Percentiles rank a stretch among this genome's conserved stretches.
phyloP scores from a whole-genome alignment of 2,113 vertebrate genomes.

The Acrocephalus kingi region DNA sequence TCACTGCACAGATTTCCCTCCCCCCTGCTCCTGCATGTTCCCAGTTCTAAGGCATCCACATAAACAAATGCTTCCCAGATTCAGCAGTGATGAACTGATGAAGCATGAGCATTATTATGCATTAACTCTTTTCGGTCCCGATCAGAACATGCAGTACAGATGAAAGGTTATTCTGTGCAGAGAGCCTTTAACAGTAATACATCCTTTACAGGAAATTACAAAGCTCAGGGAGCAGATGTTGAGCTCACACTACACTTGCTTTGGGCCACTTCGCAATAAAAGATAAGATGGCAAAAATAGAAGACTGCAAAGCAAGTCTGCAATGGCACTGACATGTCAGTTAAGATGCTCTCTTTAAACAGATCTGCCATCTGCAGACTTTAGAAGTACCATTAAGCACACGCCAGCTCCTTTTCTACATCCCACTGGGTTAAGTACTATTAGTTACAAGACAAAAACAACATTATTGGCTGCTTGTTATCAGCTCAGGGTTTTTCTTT shows the following conservation, averaged over 20 bases:
- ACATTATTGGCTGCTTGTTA: background rate
- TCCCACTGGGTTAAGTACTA: background rate
- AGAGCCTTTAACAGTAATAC: background rate
- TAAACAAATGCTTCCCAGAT: background rate
- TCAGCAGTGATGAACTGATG: background rate
- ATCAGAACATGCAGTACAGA: background rate
- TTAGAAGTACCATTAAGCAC: background rate
- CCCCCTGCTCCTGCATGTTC: background rate
- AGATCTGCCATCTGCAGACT: slow-evolving; percentile 44
- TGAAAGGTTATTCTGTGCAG: background rate
- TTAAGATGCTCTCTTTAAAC: background rate
- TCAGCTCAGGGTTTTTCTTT: background rate
- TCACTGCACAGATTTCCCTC: background rate
- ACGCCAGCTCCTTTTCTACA: background rate
- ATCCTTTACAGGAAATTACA: background rate
- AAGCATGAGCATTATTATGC: background rate
- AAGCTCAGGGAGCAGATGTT: background rate
- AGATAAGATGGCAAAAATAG: slow-evolving; percentile 1
- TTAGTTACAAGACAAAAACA: background rate
- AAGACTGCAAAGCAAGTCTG: background rate
- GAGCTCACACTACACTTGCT: background rate
- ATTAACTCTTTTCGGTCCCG: background rate
- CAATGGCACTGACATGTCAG: background rate
- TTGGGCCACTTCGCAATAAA: background rate
- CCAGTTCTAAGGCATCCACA: background rate